A percentile compares a stretch with the other conserved stretches of the same genome.
Conservation (phyloP, 1,140 invertebrate species). For the Trichonephila clavipes region DNA sequence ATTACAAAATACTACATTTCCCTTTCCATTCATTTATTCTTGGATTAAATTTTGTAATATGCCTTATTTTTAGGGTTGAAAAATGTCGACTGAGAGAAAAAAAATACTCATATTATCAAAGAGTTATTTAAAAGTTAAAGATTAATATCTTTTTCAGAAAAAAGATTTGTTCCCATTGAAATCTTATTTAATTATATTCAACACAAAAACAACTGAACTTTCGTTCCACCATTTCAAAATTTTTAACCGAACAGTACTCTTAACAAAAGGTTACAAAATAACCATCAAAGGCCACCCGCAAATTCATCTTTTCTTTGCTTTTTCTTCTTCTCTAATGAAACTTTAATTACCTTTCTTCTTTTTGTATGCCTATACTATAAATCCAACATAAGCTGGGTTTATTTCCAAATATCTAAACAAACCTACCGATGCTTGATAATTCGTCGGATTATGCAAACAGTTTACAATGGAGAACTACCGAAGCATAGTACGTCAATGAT, state of each 20-base stretch:
- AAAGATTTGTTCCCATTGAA: too few species aligned
- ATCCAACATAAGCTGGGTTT: neutral
- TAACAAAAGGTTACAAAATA: constrained; percentile 28
- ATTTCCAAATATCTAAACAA: neutral
- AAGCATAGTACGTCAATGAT: neutral
- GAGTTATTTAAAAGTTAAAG: neutral
- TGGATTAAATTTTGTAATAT: too few species aligned
- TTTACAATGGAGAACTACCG: neutral
- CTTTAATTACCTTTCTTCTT: constrained; percentile 14
- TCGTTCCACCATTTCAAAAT: neutral
- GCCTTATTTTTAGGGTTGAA: too few species aligned
- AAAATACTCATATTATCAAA: neutral
- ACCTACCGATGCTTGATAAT: constrained; percentile 28
- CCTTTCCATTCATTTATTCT: too few species aligned
- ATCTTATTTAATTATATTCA: neutral
- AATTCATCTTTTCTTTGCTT: neutral
- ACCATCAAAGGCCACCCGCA: neutral
- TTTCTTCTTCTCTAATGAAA: neutral
- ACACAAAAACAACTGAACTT: neutral
- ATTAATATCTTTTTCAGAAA: neutral
- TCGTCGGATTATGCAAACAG: constrained; percentile 35
- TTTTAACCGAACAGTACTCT: neutral
- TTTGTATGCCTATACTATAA: neutral
- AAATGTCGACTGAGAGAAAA: too few species aligned
- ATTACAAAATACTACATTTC: too few species aligned